Evolutionary conservation across 2,113 vertebrate species (phyloP).

Genomic region (Pycnonotus jocosus): DNA sequence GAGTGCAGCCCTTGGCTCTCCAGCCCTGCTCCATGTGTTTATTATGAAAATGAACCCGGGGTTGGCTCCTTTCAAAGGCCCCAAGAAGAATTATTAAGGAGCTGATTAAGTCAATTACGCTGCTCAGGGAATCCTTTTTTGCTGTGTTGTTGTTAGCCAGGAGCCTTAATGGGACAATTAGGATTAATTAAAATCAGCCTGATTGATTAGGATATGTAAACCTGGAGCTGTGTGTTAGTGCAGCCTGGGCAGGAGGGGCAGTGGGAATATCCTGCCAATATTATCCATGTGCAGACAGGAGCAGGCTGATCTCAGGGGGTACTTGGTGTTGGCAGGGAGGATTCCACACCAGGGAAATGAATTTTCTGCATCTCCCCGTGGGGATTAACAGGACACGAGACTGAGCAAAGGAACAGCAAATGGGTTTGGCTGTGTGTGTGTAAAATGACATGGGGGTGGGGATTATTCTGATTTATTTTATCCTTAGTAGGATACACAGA

Average conservation of each 20-base stretch:
- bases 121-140: constrained; percentile 48
- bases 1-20: not conserved
- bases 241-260: not conserved
- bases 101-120: constrained; percentile 61
- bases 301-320: not conserved
- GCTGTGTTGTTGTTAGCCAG: constrained; percentile 46
- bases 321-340: not conserved
- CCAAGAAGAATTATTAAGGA: constrained; percentile 59
- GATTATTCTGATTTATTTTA: not conserved
- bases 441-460: not conserved
- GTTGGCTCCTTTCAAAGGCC: constrained; percentile 43
- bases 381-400: not conserved
- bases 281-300: not conserved
- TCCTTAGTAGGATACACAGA: not conserved
- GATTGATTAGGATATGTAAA: constrained; percentile 59
- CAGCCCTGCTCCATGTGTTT: constrained; percentile 25
- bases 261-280: not conserved
- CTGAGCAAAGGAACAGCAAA: not conserved
- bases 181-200: constrained; percentile 65
- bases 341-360: not conserved
- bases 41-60: constrained; percentile 48
- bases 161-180: constrained; percentile 61
- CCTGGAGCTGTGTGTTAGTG: not conserved
- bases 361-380: not conserved
- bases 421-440: not conserved